Evolutionary conservation across 2,113 vertebrate genomes (phyloP).

Genomic region (Cynocephalus volans): DNA sequence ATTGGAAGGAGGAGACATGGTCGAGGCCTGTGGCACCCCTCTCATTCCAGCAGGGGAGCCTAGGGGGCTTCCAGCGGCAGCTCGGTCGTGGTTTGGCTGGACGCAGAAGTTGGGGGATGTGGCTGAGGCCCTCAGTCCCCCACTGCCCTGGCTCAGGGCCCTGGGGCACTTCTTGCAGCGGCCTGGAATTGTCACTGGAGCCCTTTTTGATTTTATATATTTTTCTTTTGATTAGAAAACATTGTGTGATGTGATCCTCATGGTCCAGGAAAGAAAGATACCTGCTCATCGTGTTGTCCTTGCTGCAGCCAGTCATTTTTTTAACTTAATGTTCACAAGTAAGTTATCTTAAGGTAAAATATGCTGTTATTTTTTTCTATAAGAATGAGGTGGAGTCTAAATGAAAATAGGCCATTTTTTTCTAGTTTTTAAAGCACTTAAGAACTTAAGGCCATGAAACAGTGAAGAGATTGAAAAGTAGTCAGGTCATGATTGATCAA

Average conservation of each 20-base stretch:
- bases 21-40: no score
- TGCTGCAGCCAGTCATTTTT: constrained; percentile 97
- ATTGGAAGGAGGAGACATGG: no score
- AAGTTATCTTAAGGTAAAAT: constrained; percentile 86
- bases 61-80: no score
- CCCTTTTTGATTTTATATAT: constrained; percentile 41
- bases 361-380: constrained; percentile 8
- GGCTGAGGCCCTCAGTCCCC: no score
- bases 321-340: constrained; percentile 99
- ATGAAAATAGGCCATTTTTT: constrained; percentile 24
- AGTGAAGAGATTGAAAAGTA: not conserved
- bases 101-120: no score
- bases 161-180: no score
- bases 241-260: constrained; percentile 96
- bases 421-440: constrained; percentile 51
- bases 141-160: no score
- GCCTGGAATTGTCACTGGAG: not conserved
- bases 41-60: no score
- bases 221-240: constrained; percentile 91
- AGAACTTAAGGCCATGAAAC: not conserved
- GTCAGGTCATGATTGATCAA: not conserved
- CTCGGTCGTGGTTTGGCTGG: no score
- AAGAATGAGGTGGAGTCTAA: constrained; percentile 22
- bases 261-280: constrained; percentile 97
- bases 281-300: constrained; percentile 97